Conservation (phyloP, 2,797 vertebrate species). For the Clarias laeviceps region DNA sequence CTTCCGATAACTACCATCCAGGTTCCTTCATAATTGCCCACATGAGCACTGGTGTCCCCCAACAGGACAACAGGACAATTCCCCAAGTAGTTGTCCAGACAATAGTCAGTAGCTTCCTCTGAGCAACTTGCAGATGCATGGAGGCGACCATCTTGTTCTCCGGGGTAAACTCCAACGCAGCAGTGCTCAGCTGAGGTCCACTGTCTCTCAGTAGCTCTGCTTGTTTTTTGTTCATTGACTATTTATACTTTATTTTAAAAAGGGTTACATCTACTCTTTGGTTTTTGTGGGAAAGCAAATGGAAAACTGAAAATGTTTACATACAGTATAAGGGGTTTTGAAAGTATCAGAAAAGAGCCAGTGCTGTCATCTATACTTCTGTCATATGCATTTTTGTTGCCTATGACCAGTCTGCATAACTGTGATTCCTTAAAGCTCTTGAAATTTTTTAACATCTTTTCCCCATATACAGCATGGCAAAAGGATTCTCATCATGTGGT, state of each 20-base stretch:
- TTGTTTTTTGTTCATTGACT: not conserved
- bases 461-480: not conserved
- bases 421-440: not conserved
- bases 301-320: not conserved
- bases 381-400: not conserved
- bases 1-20: too few species aligned
- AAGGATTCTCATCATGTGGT: not conserved
- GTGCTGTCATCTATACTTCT: not conserved
- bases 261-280: not conserved
- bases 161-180: too few species aligned
- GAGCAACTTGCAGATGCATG: too few species aligned
- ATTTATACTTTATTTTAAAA: not conserved
- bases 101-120: too few species aligned
- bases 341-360: not conserved
- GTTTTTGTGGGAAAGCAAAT: not conserved
- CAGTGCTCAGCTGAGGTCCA: too few species aligned
- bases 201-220: not conserved
- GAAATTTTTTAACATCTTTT: slow-evolving; percentile 5
- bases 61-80: too few species aligned
- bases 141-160: too few species aligned
- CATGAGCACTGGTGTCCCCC: too few species aligned
- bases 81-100: too few species aligned
- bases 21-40: too few species aligned
- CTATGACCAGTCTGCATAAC: not conserved
- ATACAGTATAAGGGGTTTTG: not conserved